Evolutionary conservation across 1,140 invertebrate genomes (phyloP), one percentile per base, ranked within the genome.

Genomic region (Trinorchestia longiramus): DNA sequence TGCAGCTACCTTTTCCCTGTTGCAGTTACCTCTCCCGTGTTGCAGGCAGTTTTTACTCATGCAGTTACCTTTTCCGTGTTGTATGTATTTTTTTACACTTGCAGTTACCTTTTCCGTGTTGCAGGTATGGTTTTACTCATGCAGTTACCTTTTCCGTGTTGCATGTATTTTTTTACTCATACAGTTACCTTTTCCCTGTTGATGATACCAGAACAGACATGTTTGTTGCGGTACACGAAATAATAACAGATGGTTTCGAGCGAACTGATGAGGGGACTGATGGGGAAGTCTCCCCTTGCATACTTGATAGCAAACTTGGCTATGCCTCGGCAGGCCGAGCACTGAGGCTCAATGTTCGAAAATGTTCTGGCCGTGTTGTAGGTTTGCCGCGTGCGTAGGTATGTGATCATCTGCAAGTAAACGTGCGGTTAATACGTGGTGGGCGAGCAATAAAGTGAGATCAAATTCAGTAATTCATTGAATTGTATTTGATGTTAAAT

Each of bases 111-210:
- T 96, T 45, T 97, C 96, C 43, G 96, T 96, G 43, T 96, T 95
- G 43, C 96, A 96, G 47, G 96, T 95, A n/a, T n/a, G n/a, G n/a
- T 6, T n/a, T n/a, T n/a, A n/a, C n/a, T n/a, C n/a, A n/a, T n/a
- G n/a, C n/a, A n/a, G n/a, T 87, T 77, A 97, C 96, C 96, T 97
- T 96, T 45, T 97, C 96, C 43, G 96, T 96, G 43, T 96, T 95
- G 43, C 96, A 96, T 43, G 96, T 95, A n/a, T n/a, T n/a, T n/a
- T 6, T n/a, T n/a, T n/a, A n/a, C n/a, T n/a, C n/a, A n/a, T n/a
- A n/a, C n/a, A n/a, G n/a, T 87, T 77, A 97, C 96, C 95, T 97
- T 97, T 45, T 97, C 96, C 62, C 96, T 96, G 44, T 96, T 95
- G 43, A 97, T 96, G 53, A 97, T 95, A 40, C 96, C 96, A 28